phyloP scores from a whole-genome alignment of 2,113 vertebrate genomes.

The Eubucco bourcierii region DNA sequence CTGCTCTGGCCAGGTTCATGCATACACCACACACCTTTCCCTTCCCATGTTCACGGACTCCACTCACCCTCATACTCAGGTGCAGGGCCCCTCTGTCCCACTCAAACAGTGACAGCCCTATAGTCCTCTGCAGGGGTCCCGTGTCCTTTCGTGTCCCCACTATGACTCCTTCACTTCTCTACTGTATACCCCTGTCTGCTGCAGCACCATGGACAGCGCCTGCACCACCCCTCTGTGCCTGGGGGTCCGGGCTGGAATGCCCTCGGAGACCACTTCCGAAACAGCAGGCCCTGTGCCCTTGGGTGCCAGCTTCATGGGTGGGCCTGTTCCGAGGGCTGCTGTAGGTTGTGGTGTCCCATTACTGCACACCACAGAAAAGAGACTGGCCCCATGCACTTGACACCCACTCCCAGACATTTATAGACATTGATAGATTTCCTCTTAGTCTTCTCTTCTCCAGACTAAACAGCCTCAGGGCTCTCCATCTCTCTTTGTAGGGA shows the following conservation, averaged over 20 bases:
- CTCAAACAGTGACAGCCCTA: neutral
- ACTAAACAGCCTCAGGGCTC: too few species aligned
- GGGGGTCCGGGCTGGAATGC: neutral
- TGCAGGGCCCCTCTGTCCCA: too few species aligned
- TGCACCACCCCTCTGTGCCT: neutral
- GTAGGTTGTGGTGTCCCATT: accelerated
- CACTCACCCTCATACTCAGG: too few species aligned
- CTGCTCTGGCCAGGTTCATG: neutral
- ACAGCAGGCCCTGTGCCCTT: neutral
- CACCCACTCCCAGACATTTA: too few species aligned
- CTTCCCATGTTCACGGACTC: neutral
- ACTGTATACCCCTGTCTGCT: neutral
- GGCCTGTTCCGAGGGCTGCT: neutral
- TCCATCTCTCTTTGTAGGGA: too few species aligned
- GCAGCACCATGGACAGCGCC: conserved; percentile 40
- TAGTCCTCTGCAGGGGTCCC: neutral
- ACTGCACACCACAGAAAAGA: too few species aligned
- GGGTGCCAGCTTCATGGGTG: neutral
- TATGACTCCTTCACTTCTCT: neutral
- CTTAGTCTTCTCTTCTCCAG: too few species aligned
- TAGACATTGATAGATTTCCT: too few species aligned
- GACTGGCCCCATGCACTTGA: too few species aligned
- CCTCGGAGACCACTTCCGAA: accelerated
- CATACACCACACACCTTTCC: too few species aligned
- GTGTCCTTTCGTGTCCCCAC: conserved; percentile 67